These are phyloP conservation scores for Tetramorium bicarinatum DNA, from an alignment of 2,888 invertebrate species.

Conservation along the genomic window DNA sequence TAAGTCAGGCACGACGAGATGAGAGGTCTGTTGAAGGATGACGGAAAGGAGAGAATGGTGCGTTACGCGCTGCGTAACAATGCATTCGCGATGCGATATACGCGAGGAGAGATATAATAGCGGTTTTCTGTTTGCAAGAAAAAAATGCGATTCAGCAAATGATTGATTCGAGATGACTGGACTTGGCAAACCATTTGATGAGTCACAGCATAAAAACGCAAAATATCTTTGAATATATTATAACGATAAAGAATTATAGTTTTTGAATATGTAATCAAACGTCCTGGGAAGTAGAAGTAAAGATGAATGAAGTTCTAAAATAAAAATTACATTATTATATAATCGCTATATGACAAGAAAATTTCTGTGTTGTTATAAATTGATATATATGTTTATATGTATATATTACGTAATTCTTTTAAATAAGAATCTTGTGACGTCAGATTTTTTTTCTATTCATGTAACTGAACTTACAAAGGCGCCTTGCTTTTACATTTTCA, in stretches of 20 bases:
- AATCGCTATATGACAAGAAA: background rate
- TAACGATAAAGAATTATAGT: background rate
- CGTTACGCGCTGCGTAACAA: conserved; percentile 38
- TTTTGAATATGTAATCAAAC: background rate
- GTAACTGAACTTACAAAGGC: background rate
- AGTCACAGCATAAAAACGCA: background rate
- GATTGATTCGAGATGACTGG: background rate
- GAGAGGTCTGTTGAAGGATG: conserved; percentile 49
- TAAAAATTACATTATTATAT: background rate
- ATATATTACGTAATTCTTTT: background rate
- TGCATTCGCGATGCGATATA: conserved; percentile 24
- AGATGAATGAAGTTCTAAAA: background rate
- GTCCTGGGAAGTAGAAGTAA: background rate
- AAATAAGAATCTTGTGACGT: background rate
- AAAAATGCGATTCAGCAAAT: background rate
- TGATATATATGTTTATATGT: background rate
- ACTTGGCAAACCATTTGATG: background rate
- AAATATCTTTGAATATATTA: background rate
- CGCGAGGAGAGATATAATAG: background rate
- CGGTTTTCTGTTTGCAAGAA: background rate
- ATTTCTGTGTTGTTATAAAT: background rate
- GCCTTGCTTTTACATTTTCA: background rate
- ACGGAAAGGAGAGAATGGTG: conserved; percentile 24
- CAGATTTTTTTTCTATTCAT: background rate
- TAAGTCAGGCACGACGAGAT: conserved; percentile 50